These are phyloP conservation scores for Melieria picta DNA, from an alignment of 2,888 invertebrate genomes.

Conservation along the genomic window DNA sequence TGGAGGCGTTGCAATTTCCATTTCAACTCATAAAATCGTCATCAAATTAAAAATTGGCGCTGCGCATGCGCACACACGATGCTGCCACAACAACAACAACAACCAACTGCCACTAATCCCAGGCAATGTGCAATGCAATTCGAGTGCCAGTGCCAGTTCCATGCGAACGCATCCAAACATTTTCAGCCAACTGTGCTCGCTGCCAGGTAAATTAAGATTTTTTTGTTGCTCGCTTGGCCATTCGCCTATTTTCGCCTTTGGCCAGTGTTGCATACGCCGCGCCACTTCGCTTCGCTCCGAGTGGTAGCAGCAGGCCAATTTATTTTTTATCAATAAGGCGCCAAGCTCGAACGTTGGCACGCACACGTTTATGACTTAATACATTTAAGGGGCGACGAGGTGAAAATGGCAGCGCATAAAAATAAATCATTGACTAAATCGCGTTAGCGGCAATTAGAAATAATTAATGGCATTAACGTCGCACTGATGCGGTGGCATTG, in stretches of 20 bases:
- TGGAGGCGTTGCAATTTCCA: constrained; percentile 57
- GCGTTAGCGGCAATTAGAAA: constrained; percentile 28
- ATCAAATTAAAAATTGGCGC: constrained; percentile 51
- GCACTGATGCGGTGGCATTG: not conserved
- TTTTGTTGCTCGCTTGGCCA: not conserved
- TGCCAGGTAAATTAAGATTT: constrained; percentile 2
- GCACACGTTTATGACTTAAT: constrained; percentile 22
- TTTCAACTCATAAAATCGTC: constrained; percentile 54
- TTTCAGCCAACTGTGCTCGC: not conserved
- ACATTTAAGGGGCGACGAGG: constrained; percentile 17
- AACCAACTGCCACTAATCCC: not conserved
- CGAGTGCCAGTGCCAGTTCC: constrained; percentile 4
- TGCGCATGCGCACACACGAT: constrained; percentile 27
- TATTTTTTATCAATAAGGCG: not conserved
- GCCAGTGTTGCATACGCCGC: too few species aligned
- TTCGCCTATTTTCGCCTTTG: not conserved
- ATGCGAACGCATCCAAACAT: not conserved
- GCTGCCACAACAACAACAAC: constrained; percentile 4
- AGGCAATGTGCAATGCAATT: constrained; percentile 1
- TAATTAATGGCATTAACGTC: constrained; percentile 22
- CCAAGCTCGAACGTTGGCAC: not conserved
- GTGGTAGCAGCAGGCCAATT: too few species aligned
- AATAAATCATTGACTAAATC: constrained; percentile 33
- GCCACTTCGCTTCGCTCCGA: too few species aligned
- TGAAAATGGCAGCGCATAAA: constrained; percentile 33